A percentile compares a stretch with the other conserved stretches of the same genome.
phyloP scores from a whole-genome alignment of 2,888 invertebrate species.

The Hirtodrosophila trivittata region DNA sequence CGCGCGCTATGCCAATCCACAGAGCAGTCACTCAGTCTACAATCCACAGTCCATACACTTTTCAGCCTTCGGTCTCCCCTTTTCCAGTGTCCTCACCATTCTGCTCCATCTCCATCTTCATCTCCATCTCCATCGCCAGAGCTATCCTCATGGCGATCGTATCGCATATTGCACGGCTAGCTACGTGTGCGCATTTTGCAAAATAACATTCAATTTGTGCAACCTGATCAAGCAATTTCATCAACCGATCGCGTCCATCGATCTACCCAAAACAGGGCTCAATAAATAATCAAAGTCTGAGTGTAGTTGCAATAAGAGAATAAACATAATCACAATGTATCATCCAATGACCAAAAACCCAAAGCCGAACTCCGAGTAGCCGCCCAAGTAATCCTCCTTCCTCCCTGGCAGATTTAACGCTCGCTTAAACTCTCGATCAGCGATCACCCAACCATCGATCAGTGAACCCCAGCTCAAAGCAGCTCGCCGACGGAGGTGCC shows the following conservation, averaged over 20 bases:
- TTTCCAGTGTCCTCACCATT: slow-evolving; percentile 5
- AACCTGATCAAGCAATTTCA: slow-evolving; percentile 82
- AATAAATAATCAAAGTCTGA: slow-evolving; percentile 62
- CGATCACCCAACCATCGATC: slow-evolving; percentile 15
- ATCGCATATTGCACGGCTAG: slow-evolving; percentile 63
- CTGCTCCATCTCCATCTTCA: neutral
- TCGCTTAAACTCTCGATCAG: slow-evolving; percentile 65
- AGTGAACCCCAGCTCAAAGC: slow-evolving; percentile 71
- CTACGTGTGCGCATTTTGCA: slow-evolving; percentile 80
- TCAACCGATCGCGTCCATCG: slow-evolving; percentile 56
- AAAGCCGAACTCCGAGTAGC: too few species aligned
- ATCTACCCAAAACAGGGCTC: slow-evolving; percentile 34
- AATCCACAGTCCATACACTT: slow-evolving; percentile 14
- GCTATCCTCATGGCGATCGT: slow-evolving; percentile 32
- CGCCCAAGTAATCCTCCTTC: slow-evolving; percentile 5
- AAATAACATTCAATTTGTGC: slow-evolving; percentile 83
- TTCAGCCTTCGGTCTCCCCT: neutral
- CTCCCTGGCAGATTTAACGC: slow-evolving; percentile 65
- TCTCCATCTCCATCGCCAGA: neutral
- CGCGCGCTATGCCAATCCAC: slow-evolving; percentile 80
- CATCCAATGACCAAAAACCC: slow-evolving; percentile 26
- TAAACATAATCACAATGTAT: slow-evolving; percentile 56
- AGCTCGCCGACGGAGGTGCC: slow-evolving; percentile 62
- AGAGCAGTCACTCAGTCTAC: slow-evolving; percentile 34
- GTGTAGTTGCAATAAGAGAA: slow-evolving; percentile 52